Conservation (phyloP, 1,140 invertebrate species). For the Ditylenchus dipsaci region DNA sequence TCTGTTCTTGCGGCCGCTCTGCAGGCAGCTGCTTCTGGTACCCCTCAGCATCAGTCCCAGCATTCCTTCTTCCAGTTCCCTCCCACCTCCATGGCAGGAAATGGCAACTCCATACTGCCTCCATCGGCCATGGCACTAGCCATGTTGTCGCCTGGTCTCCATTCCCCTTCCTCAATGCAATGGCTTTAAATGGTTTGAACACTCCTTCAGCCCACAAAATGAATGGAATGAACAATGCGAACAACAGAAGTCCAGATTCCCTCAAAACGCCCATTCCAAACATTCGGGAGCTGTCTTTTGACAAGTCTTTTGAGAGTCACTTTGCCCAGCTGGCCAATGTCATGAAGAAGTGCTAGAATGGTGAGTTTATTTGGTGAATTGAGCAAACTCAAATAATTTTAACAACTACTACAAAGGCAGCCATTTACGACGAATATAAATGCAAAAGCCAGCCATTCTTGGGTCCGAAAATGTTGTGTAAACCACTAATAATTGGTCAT, state of each 20-base stretch:
- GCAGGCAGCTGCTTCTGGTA: constrained; percentile 2
- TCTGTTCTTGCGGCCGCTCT: constrained; percentile 6
- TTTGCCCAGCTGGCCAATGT: constrained; percentile 7
- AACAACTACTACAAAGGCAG: no score
- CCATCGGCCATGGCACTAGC: not conserved
- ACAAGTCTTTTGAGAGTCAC: constrained; percentile 5
- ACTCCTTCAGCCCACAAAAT: constrained; percentile 1
- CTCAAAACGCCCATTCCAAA: constrained; percentile 1
- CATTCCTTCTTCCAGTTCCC: constrained; percentile 41
- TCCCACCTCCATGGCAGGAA: constrained; percentile 19
- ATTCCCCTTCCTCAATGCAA: constrained; percentile 24
- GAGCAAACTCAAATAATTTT: no score
- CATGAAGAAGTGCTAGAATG: not conserved
- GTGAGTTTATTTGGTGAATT: not conserved
- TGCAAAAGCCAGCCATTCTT: no score
- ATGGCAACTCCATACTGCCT: not conserved
- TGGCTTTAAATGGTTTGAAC: constrained; percentile 1
- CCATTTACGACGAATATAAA: no score
- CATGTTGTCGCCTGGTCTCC: constrained; percentile 20
- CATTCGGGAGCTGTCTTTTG: constrained; percentile 5
- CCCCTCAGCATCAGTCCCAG: not conserved
- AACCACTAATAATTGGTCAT: no score
- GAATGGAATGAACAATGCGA: not conserved
- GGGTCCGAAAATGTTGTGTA: no score
- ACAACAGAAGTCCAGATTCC: constrained; percentile 4